Base-by-base conservation (phyloP, 2,797 vertebrate genomes). In the Leucoraja ocellata region DNA sequence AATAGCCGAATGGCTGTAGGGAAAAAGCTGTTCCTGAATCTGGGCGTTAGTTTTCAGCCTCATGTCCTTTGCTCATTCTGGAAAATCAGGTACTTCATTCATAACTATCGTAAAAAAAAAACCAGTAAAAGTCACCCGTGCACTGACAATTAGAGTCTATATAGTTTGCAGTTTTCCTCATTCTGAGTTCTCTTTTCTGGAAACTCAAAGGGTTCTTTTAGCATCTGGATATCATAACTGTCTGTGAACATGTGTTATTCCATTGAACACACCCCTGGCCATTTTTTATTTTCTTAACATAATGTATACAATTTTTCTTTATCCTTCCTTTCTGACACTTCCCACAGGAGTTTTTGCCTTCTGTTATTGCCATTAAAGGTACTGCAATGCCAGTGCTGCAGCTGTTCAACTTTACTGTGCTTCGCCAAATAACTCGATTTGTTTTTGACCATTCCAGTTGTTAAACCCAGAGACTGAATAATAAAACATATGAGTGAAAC, bases 201-300 rank as follows among this genome's bases (percentile, higher is more conserved):
- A 68, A 25, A 46, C n/a, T 73, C 36, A 54, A 91, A 39, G 68
- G 68, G 32, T 54, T 46, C 90, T 74, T 39, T 25, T 76, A n/a
- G 25, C 90, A 92, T 58, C 73, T 74, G 90, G 68, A 74, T 23
- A 54, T 91, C 36, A 74, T 76, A 58, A 92, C 21, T n/a, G 90
- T 28, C 16, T 74, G 73, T 76, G 68, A 28, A 91, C 36, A 91
- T 92, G 73, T 46, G n/a, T 68, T 74, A 92, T 71, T 65, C 36
- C 88, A 71, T 39, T 91, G n/a, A 91, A 91, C 32, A 91, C 21
- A 39, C 61, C 21, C n/a, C 88, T 39, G 68, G 88, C 63, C 32
- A 91, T 91, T 36, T 61, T 84, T 84, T 68, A 91, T 91, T 68
- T 91, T 91, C 88, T 71, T 76, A 92, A 58, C 25, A 58, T 88